Percentiles rank a stretch among this genome's conserved stretches.
These are phyloP conservation scores for Microcebus murinus DNA, from an alignment of 2,113 vertebrate genomes.

Conservation along the genomic window DNA sequence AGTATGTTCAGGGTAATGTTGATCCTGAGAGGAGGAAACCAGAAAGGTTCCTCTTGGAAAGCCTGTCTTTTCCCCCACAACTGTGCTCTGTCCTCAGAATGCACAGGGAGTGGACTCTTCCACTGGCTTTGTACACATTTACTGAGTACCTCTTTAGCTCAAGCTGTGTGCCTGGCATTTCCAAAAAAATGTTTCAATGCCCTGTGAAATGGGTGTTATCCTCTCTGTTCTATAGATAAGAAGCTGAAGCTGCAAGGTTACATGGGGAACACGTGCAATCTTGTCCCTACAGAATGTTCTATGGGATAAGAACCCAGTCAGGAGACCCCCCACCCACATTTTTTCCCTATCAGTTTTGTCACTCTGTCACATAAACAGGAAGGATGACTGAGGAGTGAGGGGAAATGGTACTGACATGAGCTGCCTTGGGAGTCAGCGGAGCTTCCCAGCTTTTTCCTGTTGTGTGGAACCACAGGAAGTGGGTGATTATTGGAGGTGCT, in stretches of 20 bases:
- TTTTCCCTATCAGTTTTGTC: conserved; percentile 46
- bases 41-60: neutral
- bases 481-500: neutral
- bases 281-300: neutral
- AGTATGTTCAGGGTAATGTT: neutral
- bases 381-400: conserved; percentile 64
- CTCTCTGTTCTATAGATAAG: neutral
- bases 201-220: neutral
- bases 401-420: conserved; percentile 62
- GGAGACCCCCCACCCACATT: neutral
- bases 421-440: neutral
- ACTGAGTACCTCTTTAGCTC: neutral
- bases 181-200: neutral
- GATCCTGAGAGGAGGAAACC: neutral
- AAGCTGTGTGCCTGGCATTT: neutral
- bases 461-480: conserved; percentile 62
- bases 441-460: conserved; percentile 74
- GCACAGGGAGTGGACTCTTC: neutral
- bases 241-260: neutral
- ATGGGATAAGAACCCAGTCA: neutral
- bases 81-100: neutral
- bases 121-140: neutral
- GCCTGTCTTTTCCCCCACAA: neutral
- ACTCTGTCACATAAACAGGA: conserved; percentile 78
- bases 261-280: neutral